Evolutionary conservation across 2,797 vertebrate genomes (phyloP).

Genomic region (Dryobates pubescens): DNA sequence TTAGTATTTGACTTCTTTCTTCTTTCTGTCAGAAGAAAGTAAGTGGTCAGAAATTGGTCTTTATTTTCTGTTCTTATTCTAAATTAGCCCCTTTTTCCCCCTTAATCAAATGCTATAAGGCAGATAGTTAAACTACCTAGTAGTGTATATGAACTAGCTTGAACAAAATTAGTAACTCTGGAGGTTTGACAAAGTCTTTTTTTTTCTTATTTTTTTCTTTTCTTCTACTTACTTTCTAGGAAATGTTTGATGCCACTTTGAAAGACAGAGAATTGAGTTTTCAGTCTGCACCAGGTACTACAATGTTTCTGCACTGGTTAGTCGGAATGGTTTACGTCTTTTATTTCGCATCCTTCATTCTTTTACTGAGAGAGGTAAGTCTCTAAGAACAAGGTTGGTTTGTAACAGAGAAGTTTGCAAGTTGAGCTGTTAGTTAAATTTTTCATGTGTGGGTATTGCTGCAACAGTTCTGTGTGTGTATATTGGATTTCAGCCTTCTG

Average conservation of each 20-base stretch:
- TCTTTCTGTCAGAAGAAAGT: neutral
- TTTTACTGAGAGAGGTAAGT: slow-evolving; percentile 91
- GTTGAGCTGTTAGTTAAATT: neutral
- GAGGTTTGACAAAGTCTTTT: neutral
- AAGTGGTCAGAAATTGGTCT: neutral
- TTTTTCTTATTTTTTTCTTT: neutral
- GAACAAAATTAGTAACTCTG: neutral
- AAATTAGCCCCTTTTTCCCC: neutral
- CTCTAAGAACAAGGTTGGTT: neutral
- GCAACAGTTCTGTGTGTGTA: neutral
- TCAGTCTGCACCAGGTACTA: slow-evolving; percentile 93
- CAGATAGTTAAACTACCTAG: neutral
- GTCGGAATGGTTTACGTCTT: slow-evolving; percentile 98
- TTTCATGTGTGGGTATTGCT: neutral
- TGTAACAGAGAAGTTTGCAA: neutral
- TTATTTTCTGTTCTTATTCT: neutral
- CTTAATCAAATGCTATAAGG: neutral
- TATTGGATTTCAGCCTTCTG: neutral
- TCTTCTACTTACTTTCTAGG: slow-evolving; percentile 75
- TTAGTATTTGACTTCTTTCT: neutral
- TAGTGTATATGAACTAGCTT: neutral
- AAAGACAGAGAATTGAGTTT: slow-evolving; percentile 94
- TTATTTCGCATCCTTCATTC: slow-evolving; percentile 97
- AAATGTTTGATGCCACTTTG: slow-evolving; percentile 97
- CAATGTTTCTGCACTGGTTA: slow-evolving; percentile 98